Conservation (phyloP, 2,888 invertebrate genomes). For the Synergus laeviventris region DNA sequence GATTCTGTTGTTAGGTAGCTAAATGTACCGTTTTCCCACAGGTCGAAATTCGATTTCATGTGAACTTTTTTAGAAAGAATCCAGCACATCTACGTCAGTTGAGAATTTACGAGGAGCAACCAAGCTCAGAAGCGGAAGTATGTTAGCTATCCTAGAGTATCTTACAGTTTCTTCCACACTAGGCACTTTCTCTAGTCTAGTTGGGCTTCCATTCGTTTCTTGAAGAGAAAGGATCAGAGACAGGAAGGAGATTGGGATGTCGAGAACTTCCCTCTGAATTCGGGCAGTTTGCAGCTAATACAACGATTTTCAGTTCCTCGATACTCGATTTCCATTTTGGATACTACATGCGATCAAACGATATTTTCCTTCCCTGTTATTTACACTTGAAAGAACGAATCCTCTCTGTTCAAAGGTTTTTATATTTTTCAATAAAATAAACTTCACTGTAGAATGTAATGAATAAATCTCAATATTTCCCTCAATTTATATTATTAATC, state of each 20-base stretch:
- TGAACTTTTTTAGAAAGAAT: constrained; percentile 31
- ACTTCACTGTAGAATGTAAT: background rate
- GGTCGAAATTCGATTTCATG: constrained; percentile 33
- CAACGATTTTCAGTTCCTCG: background rate
- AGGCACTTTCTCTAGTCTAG: constrained; percentile 40
- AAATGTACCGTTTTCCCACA: constrained; percentile 29
- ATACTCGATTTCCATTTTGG: background rate
- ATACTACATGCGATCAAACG: no score
- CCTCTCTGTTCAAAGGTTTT: no score
- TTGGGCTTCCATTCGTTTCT: constrained; percentile 21
- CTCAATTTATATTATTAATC: background rate
- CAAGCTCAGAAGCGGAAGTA: constrained; percentile 10
- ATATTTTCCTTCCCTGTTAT: background rate
- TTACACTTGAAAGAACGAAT: no score
- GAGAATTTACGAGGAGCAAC: constrained; percentile 35
- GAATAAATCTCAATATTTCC: background rate
- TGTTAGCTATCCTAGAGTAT: constrained; percentile 24
- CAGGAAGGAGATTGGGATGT: constrained; percentile 36
- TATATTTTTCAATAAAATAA: no score
- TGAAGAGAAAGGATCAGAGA: constrained; percentile 29
- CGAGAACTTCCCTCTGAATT: constrained; percentile 26
- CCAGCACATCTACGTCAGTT: constrained; percentile 29
- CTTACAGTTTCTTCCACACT: constrained; percentile 4
- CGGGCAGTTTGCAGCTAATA: constrained; percentile 26
- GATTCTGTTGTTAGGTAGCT: constrained; percentile 21